These are phyloP conservation scores for Macroramphosus scolopax DNA, from an alignment of 2,797 vertebrate species.

Conservation along the genomic window DNA sequence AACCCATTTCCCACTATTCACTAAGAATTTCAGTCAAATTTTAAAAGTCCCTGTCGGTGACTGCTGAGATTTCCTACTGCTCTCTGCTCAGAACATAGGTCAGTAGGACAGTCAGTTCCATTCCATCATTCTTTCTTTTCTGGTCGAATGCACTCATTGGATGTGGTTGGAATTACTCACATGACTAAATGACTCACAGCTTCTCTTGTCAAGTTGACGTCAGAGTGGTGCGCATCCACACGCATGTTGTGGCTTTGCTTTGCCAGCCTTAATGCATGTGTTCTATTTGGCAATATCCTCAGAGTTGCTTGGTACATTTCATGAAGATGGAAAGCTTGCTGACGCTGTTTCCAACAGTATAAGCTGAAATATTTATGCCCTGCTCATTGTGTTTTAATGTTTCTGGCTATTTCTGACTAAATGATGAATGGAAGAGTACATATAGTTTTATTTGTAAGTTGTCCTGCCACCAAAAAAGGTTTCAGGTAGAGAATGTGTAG, in stretches of 20 bases:
- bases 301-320: constrained; percentile 14
- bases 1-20: constrained; percentile 6
- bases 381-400: too few relatives aligned
- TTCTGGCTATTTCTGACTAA: constrained; percentile 9
- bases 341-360: constrained; percentile 38
- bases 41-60: not conserved
- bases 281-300: constrained; percentile 38
- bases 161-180: constrained; percentile 30
- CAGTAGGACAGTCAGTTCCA: constrained; percentile 4
- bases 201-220: constrained; percentile 50
- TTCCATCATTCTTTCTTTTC: constrained; percentile 9
- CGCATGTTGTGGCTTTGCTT: constrained; percentile 27
- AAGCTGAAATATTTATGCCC: constrained; percentile 10
- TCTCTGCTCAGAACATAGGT: not conserved
- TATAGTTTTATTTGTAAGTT: not conserved
- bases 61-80: constrained; percentile 16
- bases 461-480: constrained; percentile 1
- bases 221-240: constrained; percentile 36
- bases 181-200: constrained; percentile 58
- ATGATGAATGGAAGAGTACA: not conserved
- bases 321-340: constrained; percentile 21
- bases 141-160: constrained; percentile 17
- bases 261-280: constrained; percentile 43
- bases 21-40: constrained; percentile 10
- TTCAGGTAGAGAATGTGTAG: constrained; percentile 15